phyloP scores from a whole-genome alignment of 2,113 vertebrate species.

The Phainopepla nitens region DNA sequence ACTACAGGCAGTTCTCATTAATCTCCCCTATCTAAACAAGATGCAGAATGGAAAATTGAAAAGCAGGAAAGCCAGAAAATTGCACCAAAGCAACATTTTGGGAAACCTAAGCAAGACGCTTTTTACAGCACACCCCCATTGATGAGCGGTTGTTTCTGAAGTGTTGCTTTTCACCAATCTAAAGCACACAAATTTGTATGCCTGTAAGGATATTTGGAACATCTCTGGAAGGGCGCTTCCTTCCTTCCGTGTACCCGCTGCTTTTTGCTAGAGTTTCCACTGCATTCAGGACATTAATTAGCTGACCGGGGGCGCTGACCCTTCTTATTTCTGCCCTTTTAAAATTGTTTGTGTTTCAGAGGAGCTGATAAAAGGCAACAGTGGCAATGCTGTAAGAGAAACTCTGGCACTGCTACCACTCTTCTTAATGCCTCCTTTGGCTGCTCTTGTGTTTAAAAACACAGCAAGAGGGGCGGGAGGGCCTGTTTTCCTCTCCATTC shows the following conservation, averaged over 20 bases:
- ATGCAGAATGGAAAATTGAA: not conserved
- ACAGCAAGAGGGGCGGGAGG: not conserved
- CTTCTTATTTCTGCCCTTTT: not conserved
- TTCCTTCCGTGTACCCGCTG: not conserved
- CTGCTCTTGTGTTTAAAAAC: not conserved
- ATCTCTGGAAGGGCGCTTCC: not conserved
- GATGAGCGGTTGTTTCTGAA: not conserved
- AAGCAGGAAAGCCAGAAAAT: not conserved
- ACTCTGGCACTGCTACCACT: fast-evolving
- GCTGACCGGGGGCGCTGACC: not conserved
- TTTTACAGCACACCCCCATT: not conserved
- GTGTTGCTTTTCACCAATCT: not conserved
- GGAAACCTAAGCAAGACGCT: not conserved
- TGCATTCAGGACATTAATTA: slow-evolving; percentile 9
- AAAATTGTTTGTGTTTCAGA: not conserved
- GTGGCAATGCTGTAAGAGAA: not conserved
- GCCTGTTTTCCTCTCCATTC: not conserved
- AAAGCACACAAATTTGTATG: not conserved
- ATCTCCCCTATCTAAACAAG: slow-evolving; percentile 22
- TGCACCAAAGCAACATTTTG: not conserved
- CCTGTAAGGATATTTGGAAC: not conserved
- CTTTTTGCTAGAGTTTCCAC: not conserved
- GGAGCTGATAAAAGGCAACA: not conserved
- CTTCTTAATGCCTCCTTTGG: not conserved
- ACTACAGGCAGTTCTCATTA: slow-evolving; percentile 10